Percentiles rank a stretch among this genome's conserved stretches.
Evolutionary conservation across 1,140 invertebrate genomes (phyloP).

Genomic region (Polypedilum vanderplanki): DNA sequence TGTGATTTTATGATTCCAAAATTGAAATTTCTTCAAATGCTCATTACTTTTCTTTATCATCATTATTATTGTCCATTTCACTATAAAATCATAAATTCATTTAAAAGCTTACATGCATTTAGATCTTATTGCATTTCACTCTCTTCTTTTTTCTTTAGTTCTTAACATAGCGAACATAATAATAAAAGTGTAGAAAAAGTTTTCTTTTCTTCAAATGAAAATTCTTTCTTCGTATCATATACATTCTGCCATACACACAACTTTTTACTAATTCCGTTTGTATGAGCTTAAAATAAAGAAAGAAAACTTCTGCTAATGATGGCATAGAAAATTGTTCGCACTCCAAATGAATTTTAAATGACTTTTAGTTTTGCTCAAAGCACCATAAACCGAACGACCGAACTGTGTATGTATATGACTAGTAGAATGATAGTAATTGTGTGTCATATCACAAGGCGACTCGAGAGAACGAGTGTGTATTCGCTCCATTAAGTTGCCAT

Average conservation of each 20-base stretch:
- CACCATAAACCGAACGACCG: background rate
- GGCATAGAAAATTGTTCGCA: conserved; percentile 20
- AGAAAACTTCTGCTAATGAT: conserved; percentile 5
- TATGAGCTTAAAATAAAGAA: background rate
- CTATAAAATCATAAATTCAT: no score
- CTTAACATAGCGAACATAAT: background rate
- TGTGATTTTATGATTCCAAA: no score
- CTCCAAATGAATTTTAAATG: conserved; percentile 27
- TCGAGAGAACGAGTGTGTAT: background rate
- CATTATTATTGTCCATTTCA: no score
- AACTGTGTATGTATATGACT: background rate
- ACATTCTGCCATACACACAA: background rate
- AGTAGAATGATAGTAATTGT: conserved; percentile 17
- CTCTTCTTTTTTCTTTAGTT: no score
- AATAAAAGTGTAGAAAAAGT: background rate
- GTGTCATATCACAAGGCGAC: conserved; percentile 7
- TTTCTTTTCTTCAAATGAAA: background rate
- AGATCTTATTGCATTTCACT: no score
- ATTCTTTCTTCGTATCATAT: background rate
- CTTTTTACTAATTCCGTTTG: background rate
- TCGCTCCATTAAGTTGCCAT: conserved; percentile 11
- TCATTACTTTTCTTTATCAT: no score
- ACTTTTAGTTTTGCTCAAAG: background rate
- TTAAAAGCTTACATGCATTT: no score
- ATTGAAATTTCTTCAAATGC: no score